Evolutionary conservation across 2,113 vertebrate species (phyloP).

Genomic region (Canis aureus): DNA sequence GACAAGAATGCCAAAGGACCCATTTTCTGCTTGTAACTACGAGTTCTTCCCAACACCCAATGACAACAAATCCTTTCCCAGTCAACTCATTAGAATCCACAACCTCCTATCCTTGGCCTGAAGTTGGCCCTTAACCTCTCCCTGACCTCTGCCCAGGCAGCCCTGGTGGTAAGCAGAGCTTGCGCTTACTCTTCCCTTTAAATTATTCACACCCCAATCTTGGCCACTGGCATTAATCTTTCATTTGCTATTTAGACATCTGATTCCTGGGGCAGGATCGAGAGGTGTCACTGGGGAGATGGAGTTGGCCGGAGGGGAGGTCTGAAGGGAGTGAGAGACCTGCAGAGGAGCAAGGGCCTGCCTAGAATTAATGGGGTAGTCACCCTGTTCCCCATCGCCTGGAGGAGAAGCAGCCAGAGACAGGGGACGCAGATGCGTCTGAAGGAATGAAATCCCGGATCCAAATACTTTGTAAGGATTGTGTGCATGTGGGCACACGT

Average conservation of each 20-base stretch:
- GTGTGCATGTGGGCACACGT: rapidly evolving
- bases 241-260: slow-evolving; percentile 78
- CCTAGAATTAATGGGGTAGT: slow-evolving; percentile 72
- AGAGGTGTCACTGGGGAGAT: slow-evolving; percentile 73
- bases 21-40: not conserved
- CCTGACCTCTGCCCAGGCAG: slow-evolving; percentile 73
- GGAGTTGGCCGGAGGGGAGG: slow-evolving; percentile 62
- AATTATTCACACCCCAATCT: slow-evolving; percentile 81
- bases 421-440: slow-evolving; percentile 49
- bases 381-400: not conserved
- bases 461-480: not conserved
- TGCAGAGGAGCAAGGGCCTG: not conserved
- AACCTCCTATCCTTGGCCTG: slow-evolving; percentile 14
- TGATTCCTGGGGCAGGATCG: slow-evolving; percentile 70
- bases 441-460: slow-evolving; percentile 65
- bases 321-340: not conserved
- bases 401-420: not conserved
- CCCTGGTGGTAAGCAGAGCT: slow-evolving; percentile 61
- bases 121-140: slow-evolving; percentile 68
- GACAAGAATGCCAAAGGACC: not conserved
- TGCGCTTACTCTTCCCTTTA: slow-evolving; percentile 69
- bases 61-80: not conserved
- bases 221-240: slow-evolving; percentile 79
- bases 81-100: not conserved
- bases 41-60: not conserved